Conservation (phyloP, 2,797 vertebrate species). For the Sylvia borin region DNA sequence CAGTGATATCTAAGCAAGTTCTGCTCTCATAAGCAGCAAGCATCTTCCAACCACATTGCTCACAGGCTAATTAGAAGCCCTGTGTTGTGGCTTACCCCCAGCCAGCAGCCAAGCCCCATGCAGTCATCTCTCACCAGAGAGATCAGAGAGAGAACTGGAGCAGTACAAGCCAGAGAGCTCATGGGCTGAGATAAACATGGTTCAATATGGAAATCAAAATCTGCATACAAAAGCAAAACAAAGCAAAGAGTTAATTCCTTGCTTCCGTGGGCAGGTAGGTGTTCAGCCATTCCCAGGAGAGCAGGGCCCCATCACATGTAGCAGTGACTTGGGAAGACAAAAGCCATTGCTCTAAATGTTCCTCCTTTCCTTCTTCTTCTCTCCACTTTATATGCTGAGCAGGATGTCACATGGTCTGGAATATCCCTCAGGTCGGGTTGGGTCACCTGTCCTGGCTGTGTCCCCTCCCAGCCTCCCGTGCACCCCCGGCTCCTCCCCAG, state of each 20-base stretch:
- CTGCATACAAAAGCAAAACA: background rate
- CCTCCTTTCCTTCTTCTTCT: background rate
- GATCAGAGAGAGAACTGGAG: background rate
- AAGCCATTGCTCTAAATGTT: rapidly evolving
- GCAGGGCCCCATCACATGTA: rapidly evolving
- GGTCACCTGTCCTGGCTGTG: background rate
- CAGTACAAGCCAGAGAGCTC: background rate
- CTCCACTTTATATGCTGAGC: background rate
- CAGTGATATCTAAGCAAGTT: background rate
- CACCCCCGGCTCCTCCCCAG: background rate
- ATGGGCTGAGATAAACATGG: background rate
- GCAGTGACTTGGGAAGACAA: background rate
- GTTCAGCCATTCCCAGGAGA: background rate
- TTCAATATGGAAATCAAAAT: background rate
- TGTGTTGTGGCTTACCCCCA: background rate
- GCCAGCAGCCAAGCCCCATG: background rate
- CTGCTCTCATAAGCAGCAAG: background rate
- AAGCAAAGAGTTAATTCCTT: background rate
- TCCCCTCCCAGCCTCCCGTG: background rate
- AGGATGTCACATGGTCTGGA: background rate
- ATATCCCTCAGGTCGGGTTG: background rate
- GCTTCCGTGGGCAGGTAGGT: background rate
- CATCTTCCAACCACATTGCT: background rate
- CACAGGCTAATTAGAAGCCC: background rate
- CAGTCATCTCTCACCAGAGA: background rate